A percentile compares a stretch with the other conserved stretches of the same genome.
These are phyloP conservation scores for Dioctria linearis DNA, from an alignment of 2,888 invertebrate species.

Conservation along the genomic window DNA sequence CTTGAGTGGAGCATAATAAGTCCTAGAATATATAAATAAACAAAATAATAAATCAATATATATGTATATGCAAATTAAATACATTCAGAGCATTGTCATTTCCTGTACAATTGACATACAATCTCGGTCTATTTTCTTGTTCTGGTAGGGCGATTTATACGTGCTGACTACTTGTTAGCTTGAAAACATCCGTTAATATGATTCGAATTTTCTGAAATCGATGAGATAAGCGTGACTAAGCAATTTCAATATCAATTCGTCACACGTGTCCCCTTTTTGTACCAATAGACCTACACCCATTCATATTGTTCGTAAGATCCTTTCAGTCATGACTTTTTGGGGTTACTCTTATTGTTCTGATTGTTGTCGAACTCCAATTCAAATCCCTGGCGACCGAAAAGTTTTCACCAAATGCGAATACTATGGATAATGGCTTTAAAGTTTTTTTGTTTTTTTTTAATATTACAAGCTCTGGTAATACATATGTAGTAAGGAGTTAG, in stretches of 20 bases:
- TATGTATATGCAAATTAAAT: no score
- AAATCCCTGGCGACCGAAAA: constrained; percentile 16
- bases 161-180: neutral
- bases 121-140: no score
- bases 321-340: constrained; percentile 26
- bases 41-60: no score
- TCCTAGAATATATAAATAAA: no score
- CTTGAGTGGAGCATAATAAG: no score
- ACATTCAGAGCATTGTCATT: no score
- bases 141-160: no score
- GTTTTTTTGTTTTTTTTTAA: no score
- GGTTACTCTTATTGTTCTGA: constrained; percentile 32
- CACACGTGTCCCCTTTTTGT: constrained; percentile 27
- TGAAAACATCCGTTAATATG: constrained; percentile 32
- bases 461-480: no score
- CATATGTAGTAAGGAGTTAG: no score
- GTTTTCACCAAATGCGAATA: constrained; percentile 13
- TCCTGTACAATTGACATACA: no score
- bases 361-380: constrained; percentile 4
- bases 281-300: constrained; percentile 8
- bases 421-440: constrained; percentile 9
- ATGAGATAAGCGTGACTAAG: constrained; percentile 32
- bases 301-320: constrained; percentile 16
- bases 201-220: constrained; percentile 31
- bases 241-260: constrained; percentile 16